phyloP scores from a whole-genome alignment of 2,888 invertebrate species.

The Brachylomia viminalis region DNA sequence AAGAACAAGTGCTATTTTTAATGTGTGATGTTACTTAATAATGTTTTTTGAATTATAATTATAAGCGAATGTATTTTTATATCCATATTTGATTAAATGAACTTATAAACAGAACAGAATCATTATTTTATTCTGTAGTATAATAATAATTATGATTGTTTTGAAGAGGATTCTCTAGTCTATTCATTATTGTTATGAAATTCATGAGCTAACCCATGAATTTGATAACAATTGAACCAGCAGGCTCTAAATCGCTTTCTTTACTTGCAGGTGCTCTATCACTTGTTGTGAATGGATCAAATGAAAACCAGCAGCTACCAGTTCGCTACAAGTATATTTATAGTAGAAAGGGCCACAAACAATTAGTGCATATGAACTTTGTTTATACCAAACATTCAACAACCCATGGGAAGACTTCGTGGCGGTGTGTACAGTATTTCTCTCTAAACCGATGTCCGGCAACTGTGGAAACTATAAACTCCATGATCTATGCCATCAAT shows the following conservation, averaged over 20 bases:
- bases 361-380: constrained; percentile 89
- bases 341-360: constrained; percentile 89
- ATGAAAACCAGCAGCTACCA: constrained; percentile 82
- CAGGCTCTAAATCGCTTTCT: constrained; percentile 24
- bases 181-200: neutral
- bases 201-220: neutral
- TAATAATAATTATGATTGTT: neutral
- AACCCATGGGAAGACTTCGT: constrained; percentile 88
- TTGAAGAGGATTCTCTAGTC: neutral
- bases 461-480: constrained; percentile 88
- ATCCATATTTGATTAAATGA: constrained; percentile 76
- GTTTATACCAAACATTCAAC: constrained; percentile 90
- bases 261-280: constrained; percentile 85
- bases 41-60: constrained; percentile 72
- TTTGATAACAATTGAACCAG: neutral
- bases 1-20: constrained; percentile 69
- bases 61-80: constrained; percentile 80
- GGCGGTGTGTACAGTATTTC: constrained; percentile 89
- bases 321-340: constrained; percentile 88
- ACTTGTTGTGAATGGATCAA: constrained; percentile 84
- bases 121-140: constrained; percentile 34
- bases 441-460: constrained; percentile 89
- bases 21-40: constrained; percentile 74
- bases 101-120: constrained; percentile 58
- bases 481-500: constrained; percentile 88